Percentiles rank a stretch among this genome's conserved stretches.
Conservation (phyloP, 2,113 vertebrate species). For the Apaloderma vittatum region DNA sequence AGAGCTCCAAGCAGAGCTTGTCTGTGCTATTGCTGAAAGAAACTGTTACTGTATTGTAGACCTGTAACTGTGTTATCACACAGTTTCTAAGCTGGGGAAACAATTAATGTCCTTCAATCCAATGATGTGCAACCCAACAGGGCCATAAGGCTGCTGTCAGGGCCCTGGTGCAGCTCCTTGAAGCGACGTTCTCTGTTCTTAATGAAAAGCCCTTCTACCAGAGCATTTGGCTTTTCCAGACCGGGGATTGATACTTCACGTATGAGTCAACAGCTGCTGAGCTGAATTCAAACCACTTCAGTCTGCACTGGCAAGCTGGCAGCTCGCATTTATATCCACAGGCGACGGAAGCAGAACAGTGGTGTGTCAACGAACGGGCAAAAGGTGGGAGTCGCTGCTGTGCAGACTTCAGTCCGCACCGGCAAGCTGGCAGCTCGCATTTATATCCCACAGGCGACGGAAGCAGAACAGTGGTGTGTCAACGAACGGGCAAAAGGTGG, state of each 20-base stretch:
- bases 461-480: background rate
- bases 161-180: background rate
- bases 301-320: background rate
- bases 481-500: background rate
- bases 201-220: background rate
- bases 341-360: background rate
- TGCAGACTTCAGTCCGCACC: too few species aligned
- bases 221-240: constrained; percentile 5
- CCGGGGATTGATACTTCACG: accelerated
- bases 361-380: accelerated
- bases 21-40: background rate
- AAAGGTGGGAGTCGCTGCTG: background rate
- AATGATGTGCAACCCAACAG: accelerated
- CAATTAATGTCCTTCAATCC: background rate
- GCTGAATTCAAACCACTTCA: background rate
- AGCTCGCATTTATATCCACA: background rate
- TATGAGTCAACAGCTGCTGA: constrained; percentile 5
- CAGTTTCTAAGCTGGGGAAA: background rate
- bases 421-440: background rate
- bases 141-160: background rate
- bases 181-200: background rate
- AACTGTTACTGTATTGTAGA: background rate
- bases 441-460: background rate
- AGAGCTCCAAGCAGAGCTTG: background rate
- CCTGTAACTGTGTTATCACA: background rate